These are phyloP conservation scores for Ectropis grisescens DNA, from an alignment of 1,140 invertebrate species.

Conservation along the genomic window DNA sequence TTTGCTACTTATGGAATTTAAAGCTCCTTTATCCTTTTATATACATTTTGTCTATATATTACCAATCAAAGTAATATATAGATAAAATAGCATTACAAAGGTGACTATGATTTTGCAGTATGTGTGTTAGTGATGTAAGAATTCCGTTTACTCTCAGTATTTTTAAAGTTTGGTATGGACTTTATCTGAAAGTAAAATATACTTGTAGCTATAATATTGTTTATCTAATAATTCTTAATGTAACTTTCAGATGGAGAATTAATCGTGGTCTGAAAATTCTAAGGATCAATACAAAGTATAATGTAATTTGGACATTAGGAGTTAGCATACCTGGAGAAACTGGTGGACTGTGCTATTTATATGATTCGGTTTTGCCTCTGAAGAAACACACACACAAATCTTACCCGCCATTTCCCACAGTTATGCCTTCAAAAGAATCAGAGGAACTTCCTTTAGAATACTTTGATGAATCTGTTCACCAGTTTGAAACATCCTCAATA, in stretches of 20 bases:
- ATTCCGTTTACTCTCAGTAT: no score
- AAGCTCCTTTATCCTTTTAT: no score
- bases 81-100: no score
- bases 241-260: constrained; percentile 72
- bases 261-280: constrained; percentile 85
- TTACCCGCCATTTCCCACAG: constrained; percentile 87
- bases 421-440: constrained; percentile 70
- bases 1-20: no score
- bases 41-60: no score
- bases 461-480: constrained; percentile 79
- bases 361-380: constrained; percentile 81
- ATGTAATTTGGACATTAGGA: constrained; percentile 92
- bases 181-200: no score
- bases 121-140: no score
- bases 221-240: no score
- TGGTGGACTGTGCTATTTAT: constrained; percentile 85
- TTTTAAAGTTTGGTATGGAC: no score
- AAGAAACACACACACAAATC: constrained; percentile 71
- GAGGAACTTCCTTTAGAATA: constrained; percentile 77
- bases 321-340: constrained; percentile 83
- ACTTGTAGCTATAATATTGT: no score
- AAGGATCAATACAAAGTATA: constrained; percentile 94
- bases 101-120: no score
- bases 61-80: no score
- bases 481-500: constrained; percentile 79